Base-by-base conservation (phyloP, 2,113 vertebrate species). In the Camelus dromedarius region DNA sequence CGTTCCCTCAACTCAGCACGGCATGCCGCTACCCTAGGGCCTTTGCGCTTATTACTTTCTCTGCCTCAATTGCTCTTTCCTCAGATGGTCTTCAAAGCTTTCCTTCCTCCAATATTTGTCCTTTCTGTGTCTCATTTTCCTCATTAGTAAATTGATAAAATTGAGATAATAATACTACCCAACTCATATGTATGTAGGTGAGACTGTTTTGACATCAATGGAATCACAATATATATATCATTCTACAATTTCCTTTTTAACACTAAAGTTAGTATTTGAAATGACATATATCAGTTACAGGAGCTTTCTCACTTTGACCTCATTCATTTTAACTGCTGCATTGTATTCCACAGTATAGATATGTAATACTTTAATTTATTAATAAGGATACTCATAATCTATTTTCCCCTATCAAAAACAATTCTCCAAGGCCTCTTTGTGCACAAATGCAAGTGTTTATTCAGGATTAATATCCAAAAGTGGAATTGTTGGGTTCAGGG, bases 191-290 rank as follows among this genome's bases (percentile, higher is more conserved):
- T 16, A 26, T 6, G 13, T 35, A 91, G 10, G 24, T 13, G 0
- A 86, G 50, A 75, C 8, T 52, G 18, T 79, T 69, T 52, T 35
- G 42, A 38, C 7, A 30, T 62, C 24, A 66, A 6, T 66, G 48
- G 48, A 64, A 80, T 73, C 58, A 54, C 8, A 52, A n/a, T 73
- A 32, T 24, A 9, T 66, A 22, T 85, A 67, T 54, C 52, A 42
- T 76, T 75, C 58, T 58, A 32, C 8, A 82, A 26, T 52, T 91
- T 3, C 81, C 50, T 48, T 80, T 76, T 77, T 20, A 85, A 28
- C 20, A 73, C 86, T 91, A 90, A 85, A 95, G 67, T 81, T 42
- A 60, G n/a, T 73, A 38, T 48, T 72, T 52, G 30, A 93, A 93
- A 93, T 79, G 60, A 28, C 30, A 52, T 18, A 14, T 70, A 28